Percentiles rank a stretch among this genome's conserved stretches.
Conservation (phyloP, 2,797 vertebrate species). For the Leuciscus waleckii region DNA sequence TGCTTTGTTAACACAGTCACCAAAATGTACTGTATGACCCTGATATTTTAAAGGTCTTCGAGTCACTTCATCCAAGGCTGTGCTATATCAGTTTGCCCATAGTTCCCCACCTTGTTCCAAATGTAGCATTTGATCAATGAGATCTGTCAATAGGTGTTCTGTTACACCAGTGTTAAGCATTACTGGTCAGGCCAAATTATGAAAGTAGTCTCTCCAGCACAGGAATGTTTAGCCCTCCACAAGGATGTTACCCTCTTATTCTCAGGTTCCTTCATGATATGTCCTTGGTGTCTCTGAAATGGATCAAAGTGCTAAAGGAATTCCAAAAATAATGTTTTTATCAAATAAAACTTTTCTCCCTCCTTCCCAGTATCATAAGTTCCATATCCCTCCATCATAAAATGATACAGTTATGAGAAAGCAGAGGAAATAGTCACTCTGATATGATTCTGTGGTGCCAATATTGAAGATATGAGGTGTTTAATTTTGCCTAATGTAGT, state of each 20-base stretch:
- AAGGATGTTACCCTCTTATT: conserved; percentile 42
- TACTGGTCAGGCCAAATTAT: conserved; percentile 25
- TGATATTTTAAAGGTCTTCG: not conserved
- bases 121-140: conserved; percentile 22
- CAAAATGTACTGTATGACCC: not conserved
- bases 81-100: not conserved
- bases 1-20: not conserved
- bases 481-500: conserved; percentile 12
- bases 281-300: conserved; percentile 36
- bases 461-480: not conserved
- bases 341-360: conserved; percentile 9
- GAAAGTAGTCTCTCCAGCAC: not conserved
- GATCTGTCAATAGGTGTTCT: conserved; percentile 39
- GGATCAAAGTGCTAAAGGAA: conserved; percentile 46
- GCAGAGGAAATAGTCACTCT: not conserved
- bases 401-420: not conserved
- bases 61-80: not conserved
- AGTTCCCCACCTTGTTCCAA: conserved; percentile 1
- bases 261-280: conserved; percentile 39
- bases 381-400: not conserved
- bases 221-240: conserved; percentile 62
- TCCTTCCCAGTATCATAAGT: conserved; percentile 5
- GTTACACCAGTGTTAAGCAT: conserved; percentile 50
- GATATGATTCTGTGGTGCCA: not conserved
- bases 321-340: conserved; percentile 42